Conservation (phyloP, 2,113 vertebrate species). For the Neopipo cinnamomea region DNA sequence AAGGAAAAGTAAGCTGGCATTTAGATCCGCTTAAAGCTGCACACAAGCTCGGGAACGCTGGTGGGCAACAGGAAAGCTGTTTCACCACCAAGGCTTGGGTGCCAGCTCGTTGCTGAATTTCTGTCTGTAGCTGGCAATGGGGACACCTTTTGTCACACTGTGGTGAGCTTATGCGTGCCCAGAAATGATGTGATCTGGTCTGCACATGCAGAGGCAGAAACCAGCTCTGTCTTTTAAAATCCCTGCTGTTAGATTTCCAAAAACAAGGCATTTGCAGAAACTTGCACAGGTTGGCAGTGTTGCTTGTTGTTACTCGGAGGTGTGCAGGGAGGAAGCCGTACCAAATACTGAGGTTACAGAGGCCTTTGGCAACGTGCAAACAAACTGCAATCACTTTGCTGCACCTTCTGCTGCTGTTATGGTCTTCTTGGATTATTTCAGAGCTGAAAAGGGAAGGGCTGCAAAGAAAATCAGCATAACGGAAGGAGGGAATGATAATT, state of each 20-base stretch:
- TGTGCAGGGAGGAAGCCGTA: neutral
- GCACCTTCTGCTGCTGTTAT: neutral
- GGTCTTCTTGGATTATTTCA: neutral
- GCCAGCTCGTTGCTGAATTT: neutral
- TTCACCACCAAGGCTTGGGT: neutral
- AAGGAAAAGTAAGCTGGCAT: slow-evolving; percentile 83
- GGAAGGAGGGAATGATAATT: neutral
- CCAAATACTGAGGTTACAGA: neutral
- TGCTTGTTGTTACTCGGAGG: neutral
- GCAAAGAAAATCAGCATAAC: neutral
- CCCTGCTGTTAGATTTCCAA: neutral
- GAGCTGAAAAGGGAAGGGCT: neutral
- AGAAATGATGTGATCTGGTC: neutral
- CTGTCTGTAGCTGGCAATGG: neutral
- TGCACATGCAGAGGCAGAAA: neutral
- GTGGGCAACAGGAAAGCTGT: neutral
- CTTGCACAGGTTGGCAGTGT: neutral
- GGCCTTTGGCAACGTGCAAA: neutral
- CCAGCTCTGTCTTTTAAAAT: neutral
- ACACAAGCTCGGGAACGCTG: neutral
- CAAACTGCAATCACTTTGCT: neutral
- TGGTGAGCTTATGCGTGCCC: neutral
- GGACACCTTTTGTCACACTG: neutral
- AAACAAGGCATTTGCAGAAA: neutral
- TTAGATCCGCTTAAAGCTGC: neutral